Base-by-base conservation (phyloP, 2,888 invertebrate genomes). In the Noctua comes region DNA sequence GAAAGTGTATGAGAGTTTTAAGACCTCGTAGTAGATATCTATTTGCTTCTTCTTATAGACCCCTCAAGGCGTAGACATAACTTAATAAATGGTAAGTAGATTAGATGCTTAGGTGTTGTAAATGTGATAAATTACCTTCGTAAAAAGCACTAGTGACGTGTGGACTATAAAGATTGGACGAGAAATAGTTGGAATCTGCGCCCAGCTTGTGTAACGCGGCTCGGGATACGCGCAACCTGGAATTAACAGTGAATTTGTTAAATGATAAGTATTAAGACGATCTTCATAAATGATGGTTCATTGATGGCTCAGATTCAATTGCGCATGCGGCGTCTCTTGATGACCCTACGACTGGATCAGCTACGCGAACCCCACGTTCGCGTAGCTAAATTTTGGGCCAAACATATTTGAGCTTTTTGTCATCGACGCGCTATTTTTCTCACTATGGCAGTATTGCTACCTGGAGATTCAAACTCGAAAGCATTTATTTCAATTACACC, bases 141-240 rank as follows among this genome's bases (percentile, higher is more conserved):
- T 95, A 96, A 72, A 92, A 96, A 0, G 96, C 92, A 80, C 94
- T 96, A 59, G 95, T 95, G 48, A 96, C 88, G 4, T 94, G 94
- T 0, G 95, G 91, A 83, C 93, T 92, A 94, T 96, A 93, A 89
- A 95, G 73, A 87, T 94, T 91, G 78, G 94, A 86, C 40, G 95
- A 82, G 95, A 97, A 91, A 92, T 95, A 96, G 74, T 91, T 94
- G 2, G 95, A 93, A 51, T 96, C 96, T 0, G 94, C 93, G 0
- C 96, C 96, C 73, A 97, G 85, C 85, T 97, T 97, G 88, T 95
- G 95, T 0, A 94, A 86, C 0, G 96, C 94, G 0, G 95, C 94
- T 1, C 95, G 88, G 0, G 96, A 96, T 43, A 95, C 95, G 0
- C 97, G 94, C 46, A 96, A 80, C 66, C 97, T 97, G 66, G 0